Conservation (phyloP, 2,888 invertebrate species). For the Lithodes maja region DNA sequence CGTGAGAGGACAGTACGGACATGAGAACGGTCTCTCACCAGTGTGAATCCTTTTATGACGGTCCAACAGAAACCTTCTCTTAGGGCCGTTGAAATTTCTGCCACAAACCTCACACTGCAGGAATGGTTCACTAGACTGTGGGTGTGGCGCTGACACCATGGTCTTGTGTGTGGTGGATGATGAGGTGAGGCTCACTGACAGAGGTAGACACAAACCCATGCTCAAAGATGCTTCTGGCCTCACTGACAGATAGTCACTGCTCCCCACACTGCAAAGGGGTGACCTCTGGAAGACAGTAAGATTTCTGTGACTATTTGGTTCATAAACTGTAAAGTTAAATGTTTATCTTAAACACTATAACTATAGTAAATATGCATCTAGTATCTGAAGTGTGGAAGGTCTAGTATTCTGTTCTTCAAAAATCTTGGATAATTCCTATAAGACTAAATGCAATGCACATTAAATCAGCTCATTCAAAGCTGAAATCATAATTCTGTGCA, state of each 20-base stretch:
- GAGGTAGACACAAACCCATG: constrained; percentile 44
- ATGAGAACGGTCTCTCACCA: constrained; percentile 63
- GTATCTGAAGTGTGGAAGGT: constrained; percentile 4
- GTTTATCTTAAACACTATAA: constrained; percentile 22
- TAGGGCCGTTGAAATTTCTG: constrained; percentile 61
- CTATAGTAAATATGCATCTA: background rate
- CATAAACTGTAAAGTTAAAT: background rate
- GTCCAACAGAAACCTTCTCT: constrained; percentile 63
- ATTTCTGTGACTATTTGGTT: constrained; percentile 53
- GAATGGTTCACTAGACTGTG: constrained; percentile 41
- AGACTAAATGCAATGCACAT: background rate
- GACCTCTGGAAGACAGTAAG: constrained; percentile 66
- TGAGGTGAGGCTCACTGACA: constrained; percentile 42
- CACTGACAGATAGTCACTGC: constrained; percentile 44
- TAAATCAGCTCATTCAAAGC: background rate
- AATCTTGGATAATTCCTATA: background rate
- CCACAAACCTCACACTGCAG: constrained; percentile 62
- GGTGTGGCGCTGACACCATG: constrained; percentile 7
- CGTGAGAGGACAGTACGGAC: constrained; percentile 62
- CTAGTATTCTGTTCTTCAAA: constrained; percentile 22
- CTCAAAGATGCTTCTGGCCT: constrained; percentile 47
- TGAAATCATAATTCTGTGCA: constrained; percentile 10
- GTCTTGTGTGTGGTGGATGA: constrained; percentile 37
- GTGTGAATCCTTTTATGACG: constrained; percentile 66
- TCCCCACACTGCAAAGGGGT: constrained; percentile 59